These are phyloP conservation scores for Spondyliosoma cantharus DNA, from an alignment of 2,797 vertebrate genomes.

Conservation along the genomic window DNA sequence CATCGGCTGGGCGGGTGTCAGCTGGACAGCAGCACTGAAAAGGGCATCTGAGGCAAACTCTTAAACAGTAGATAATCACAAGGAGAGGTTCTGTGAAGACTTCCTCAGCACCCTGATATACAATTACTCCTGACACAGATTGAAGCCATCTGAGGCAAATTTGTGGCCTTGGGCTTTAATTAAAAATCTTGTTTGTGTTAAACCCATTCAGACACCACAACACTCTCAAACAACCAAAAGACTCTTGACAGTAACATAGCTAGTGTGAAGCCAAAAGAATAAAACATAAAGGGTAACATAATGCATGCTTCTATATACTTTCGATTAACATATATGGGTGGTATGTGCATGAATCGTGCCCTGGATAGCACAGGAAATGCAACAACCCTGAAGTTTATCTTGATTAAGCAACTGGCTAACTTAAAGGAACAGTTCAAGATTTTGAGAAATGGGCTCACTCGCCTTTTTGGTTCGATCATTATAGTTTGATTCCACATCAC, in stretches of 20 bases:
- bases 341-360: too few species aligned
- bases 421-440: too few species aligned
- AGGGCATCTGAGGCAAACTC: neutral
- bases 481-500: too few species aligned
- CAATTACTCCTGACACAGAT: neutral
- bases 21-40: conserved; percentile 6
- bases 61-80: conserved; percentile 10
- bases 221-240: too few species aligned
- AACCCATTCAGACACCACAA: neutral
- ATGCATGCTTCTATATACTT: neutral
- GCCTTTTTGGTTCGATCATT: neutral
- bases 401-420: neutral
- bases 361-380: neutral
- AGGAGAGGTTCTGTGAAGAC: neutral
- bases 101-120: too few species aligned
- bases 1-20: neutral
- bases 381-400: too few species aligned
- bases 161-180: neutral
- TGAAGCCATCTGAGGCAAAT: neutral
- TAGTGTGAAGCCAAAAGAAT: neutral
- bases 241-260: too few species aligned
- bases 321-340: too few species aligned
- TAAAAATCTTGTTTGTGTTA: neutral
- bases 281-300: too few species aligned
- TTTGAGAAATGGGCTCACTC: neutral